Percentiles rank a stretch among this genome's conserved stretches.
Conservation (phyloP, 2,113 vertebrate genomes). For the Rhynchopsitta pachyrhyncha region DNA sequence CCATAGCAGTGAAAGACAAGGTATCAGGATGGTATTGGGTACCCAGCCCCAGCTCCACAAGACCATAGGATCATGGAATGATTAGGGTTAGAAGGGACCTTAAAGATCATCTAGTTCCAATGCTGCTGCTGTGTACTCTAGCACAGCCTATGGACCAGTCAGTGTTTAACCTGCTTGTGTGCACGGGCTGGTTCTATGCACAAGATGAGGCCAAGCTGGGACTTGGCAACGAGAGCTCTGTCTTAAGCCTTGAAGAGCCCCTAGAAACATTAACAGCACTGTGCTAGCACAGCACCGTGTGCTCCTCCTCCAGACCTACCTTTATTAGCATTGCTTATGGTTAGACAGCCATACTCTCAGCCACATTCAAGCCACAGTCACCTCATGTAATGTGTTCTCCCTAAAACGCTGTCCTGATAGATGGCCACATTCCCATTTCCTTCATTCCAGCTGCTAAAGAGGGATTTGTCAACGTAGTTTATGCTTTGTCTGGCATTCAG, state of each 20-base stretch:
- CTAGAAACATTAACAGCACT: no score
- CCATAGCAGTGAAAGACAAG: neutral
- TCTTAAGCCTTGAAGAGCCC: neutral
- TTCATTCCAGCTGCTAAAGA: neutral
- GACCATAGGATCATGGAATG: neutral
- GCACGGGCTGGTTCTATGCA: neutral
- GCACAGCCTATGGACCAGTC: neutral
- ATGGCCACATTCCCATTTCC: neutral
- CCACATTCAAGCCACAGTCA: neutral
- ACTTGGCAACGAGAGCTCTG: neutral
- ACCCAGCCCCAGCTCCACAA: neutral
- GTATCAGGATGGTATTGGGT: neutral
- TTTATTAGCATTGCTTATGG: neutral
- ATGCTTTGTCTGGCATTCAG: neutral
- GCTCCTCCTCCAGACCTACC: neutral
- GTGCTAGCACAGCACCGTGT: neutral
- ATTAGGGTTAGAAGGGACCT: neutral
- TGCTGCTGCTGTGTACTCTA: neutral
- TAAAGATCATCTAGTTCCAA: neutral
- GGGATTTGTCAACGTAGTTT: neutral
- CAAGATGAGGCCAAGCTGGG: neutral
- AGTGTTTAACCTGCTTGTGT: neutral
- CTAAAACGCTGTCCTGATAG: neutral
- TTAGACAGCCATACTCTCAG: neutral
- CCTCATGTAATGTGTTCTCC: neutral